Evolutionary conservation across 53 echinoderm and acorn worm genomes (phyloP).

Genomic region (Stichopus horrens): DNA sequence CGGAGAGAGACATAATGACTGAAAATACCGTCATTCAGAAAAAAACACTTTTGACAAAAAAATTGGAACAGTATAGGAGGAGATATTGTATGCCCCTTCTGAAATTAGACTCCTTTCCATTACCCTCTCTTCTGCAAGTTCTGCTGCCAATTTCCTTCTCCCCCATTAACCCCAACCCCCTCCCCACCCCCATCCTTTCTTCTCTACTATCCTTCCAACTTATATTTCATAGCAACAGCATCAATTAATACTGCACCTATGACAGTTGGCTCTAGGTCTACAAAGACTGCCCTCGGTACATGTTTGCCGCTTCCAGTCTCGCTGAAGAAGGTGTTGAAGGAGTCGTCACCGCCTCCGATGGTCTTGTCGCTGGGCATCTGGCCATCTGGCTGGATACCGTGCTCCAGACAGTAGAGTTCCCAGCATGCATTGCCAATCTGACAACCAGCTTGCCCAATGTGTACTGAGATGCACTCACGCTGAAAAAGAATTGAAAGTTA

Average conservation of each 20-base stretch:
- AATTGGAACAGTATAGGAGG: too few species aligned
- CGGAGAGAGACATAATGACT: too few species aligned
- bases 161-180: too few species aligned
- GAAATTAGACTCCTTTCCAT: too few species aligned
- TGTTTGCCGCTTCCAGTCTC: conserved; percentile 42
- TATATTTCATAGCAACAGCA: too few species aligned
- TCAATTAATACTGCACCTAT: conserved; percentile 27
- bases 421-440: not conserved
- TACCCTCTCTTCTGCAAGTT: too few species aligned
- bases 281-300: conserved; percentile 54
- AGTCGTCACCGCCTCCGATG: not conserved
- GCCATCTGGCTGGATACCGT: not conserved
- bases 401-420: not conserved
- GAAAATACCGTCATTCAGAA: too few species aligned
- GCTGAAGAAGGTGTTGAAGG: conserved; percentile 54
- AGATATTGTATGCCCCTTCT: too few species aligned
- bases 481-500: not conserved
- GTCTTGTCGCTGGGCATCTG: not conserved
- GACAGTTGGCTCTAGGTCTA: conserved; percentile 59
- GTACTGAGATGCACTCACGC: not conserved
- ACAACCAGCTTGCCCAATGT: not conserved
- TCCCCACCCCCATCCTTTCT: too few species aligned
- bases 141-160: too few species aligned
- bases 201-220: too few species aligned
- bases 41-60: too few species aligned